A percentile compares a stretch with the other conserved stretches of the same genome.
Conservation (phyloP, 2,113 vertebrate genomes). For the Phycodurus eques region DNA sequence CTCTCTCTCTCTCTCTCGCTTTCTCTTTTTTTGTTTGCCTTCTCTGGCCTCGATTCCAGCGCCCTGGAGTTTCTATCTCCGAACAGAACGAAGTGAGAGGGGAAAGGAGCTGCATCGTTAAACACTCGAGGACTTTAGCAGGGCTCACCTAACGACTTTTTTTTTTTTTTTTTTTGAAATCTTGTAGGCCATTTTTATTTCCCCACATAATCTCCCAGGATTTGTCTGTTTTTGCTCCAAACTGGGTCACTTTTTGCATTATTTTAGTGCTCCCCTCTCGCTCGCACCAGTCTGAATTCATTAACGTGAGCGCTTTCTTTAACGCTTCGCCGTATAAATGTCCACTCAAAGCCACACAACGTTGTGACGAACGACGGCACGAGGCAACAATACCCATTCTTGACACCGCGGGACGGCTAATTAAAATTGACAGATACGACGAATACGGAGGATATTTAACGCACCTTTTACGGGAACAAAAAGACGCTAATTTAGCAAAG, state of each 20-base stretch:
- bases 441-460: slow-evolving; percentile 24
- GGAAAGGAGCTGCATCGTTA: slow-evolving; percentile 25
- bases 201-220: slow-evolving; percentile 62
- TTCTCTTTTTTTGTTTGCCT: slow-evolving; percentile 3
- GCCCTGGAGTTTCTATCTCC: slow-evolving; percentile 44
- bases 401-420: slow-evolving; percentile 47
- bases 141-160: slow-evolving; percentile 42
- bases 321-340: slow-evolving; percentile 26
- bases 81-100: slow-evolving; percentile 20
- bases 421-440: slow-evolving; percentile 63
- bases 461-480: background rate
- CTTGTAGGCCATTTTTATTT: slow-evolving; percentile 72
- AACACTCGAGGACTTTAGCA: slow-evolving; percentile 37
- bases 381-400: slow-evolving; percentile 20
- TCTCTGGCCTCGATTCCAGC: slow-evolving; percentile 24
- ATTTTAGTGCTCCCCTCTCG: slow-evolving; percentile 58
- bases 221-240: slow-evolving; percentile 71
- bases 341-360: slow-evolving; percentile 41
- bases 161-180: slow-evolving; percentile 34
- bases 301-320: slow-evolving; percentile 47
- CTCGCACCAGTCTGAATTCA: slow-evolving; percentile 29
- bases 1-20: slow-evolving; percentile 24
- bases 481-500: background rate
- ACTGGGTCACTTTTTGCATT: slow-evolving; percentile 77
- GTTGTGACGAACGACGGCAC: slow-evolving; percentile 32